These are phyloP conservation scores for Dryomyza anilis DNA, from an alignment of 2,888 invertebrate genomes.

Conservation along the genomic window DNA sequence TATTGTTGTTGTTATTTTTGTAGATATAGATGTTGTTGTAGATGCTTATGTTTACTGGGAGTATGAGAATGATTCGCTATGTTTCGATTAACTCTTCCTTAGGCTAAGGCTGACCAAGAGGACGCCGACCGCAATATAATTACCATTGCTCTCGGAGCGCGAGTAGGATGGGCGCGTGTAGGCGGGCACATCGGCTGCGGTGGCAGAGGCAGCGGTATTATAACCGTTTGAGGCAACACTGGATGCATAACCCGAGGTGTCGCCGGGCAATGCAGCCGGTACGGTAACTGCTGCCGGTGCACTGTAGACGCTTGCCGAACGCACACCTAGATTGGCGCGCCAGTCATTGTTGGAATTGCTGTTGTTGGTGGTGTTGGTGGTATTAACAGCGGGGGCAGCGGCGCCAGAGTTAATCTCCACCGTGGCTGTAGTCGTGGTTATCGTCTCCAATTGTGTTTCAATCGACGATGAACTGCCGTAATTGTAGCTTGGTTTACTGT, in stretches of 20 bases:
- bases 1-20: neutral
- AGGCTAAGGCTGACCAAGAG: constrained; percentile 55
- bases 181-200: constrained; percentile 48
- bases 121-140: constrained; percentile 57
- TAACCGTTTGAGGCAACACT: constrained; percentile 53
- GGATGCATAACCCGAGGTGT: constrained; percentile 49
- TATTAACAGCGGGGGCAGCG: constrained; percentile 23
- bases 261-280: constrained; percentile 43
- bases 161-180: constrained; percentile 56
- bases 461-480: constrained; percentile 53
- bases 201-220: constrained; percentile 47
- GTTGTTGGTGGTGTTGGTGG: constrained; percentile 39
- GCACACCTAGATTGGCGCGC: constrained; percentile 45
- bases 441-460: constrained; percentile 51
- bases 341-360: constrained; percentile 42
- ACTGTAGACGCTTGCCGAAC: constrained; percentile 56
- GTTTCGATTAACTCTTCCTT: constrained; percentile 29
- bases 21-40: neutral
- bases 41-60: no score
- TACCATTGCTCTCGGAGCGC: constrained; percentile 59
- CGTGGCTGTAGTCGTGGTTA: constrained; percentile 35
- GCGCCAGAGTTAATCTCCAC: constrained; percentile 34
- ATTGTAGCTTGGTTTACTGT: constrained; percentile 44
- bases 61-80: no score
- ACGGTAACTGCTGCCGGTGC: constrained; percentile 54